Percentiles rank a stretch among this genome's conserved stretches.
phyloP scores from a whole-genome alignment of 2,888 invertebrate species.

The Tenthredo amoena region DNA sequence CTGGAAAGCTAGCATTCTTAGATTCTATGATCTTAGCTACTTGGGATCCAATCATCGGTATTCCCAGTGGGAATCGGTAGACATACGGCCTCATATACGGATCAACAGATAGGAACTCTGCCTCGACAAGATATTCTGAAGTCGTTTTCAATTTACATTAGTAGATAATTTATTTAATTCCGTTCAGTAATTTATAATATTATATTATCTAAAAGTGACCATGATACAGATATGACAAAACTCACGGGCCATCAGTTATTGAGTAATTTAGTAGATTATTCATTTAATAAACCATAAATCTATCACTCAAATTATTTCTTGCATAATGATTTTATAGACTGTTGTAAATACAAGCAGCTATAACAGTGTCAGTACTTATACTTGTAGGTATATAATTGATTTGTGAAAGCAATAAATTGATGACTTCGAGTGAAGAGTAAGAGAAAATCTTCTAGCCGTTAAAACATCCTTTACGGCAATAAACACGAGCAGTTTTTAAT shows the following conservation, averaged over 20 bases:
- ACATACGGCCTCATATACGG: conserved; percentile 85
- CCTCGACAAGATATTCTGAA: conserved; percentile 84
- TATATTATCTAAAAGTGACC: too few relatives aligned
- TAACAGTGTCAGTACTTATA: too few relatives aligned
- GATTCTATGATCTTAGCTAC: conserved; percentile 86
- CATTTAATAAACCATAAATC: too few relatives aligned
- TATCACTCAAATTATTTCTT: too few relatives aligned
- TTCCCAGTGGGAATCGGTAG: conserved; percentile 80
- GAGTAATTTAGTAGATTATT: too few relatives aligned
- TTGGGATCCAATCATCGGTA: conserved; percentile 86
- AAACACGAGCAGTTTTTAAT: neutral
- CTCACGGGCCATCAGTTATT: too few relatives aligned
- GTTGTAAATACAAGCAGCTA: too few relatives aligned
- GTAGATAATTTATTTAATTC: too few relatives aligned
- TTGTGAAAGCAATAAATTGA: neutral
- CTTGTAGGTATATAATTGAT: neutral
- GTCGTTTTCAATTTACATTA: conserved; percentile 55
- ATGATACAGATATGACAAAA: too few relatives aligned
- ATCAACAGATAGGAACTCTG: conserved; percentile 86
- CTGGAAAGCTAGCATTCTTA: conserved; percentile 83
- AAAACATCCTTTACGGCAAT: neutral
- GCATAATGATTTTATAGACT: too few relatives aligned
- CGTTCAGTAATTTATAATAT: too few relatives aligned
- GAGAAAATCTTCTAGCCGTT: neutral
- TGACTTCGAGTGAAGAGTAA: neutral